Evolutionary conservation across 2,797 vertebrate genomes (phyloP), one percentile per base, ranked within the genome.

Genomic region (Anguilla marmorata): DNA sequence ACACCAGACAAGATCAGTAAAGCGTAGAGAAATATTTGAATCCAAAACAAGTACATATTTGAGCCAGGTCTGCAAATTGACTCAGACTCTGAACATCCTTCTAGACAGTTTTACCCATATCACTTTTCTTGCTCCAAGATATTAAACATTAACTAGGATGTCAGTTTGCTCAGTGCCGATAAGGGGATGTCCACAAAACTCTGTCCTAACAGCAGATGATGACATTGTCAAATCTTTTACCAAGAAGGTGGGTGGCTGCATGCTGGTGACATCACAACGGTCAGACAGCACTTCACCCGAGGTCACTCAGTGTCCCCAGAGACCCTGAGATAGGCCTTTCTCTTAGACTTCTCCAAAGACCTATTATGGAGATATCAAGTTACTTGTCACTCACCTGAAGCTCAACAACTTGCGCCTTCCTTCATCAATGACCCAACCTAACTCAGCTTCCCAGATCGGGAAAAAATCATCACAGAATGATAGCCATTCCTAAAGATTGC

Each of bases 161-260:
- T 48, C 12, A 79, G 52, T 88, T 88, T 88, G 84, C 54, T 79
- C 72, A 85, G 84, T 24, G 37, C 84, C 52, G 85, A 86, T 69
- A 72, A 74, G 52, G 54, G 2, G 11, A 41, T 37, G 27, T 21
- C 12, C 84, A 85, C 19, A 11, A 37, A 56, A 41, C 58, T 84
- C 83, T 52, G 21, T 84, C 60, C 82, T 37, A 56, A 52, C 48
- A 58, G 9, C 30, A 66, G 60, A 19, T 41, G 63, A 30, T 85
- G 82, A 87, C 79, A 60, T 82, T 82, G 79, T 50, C 50, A n/a
- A 24, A 45, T 82, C 21, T 19, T 50, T 50, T 21, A 21, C 79
- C 45, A 2, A n/a, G 19, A 4, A 41, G 16, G 69, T 33, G 69
- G 30, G n/a, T 69, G 30, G 30, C 27, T 76, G 37, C 37, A 41